A percentile compares a stretch with the other conserved stretches of the same genome.
These are phyloP conservation scores for Phrixothrix hirtus DNA, from an alignment of 2,888 invertebrate genomes.

Conservation along the genomic window DNA sequence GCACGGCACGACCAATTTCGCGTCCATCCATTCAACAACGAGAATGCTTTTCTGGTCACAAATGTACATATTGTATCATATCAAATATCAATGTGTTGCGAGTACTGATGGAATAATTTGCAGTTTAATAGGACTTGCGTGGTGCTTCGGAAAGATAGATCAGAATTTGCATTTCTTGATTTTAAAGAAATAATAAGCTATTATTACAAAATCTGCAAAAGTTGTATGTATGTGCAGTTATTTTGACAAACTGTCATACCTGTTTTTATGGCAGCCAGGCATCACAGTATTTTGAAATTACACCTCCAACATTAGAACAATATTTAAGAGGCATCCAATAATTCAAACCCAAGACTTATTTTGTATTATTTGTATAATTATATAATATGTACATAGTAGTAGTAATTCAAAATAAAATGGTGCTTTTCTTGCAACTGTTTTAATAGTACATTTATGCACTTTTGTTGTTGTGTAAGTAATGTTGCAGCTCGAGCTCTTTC, in stretches of 20 bases:
- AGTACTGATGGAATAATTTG: slow-evolving; percentile 34
- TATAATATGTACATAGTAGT: no score
- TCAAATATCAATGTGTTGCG: slow-evolving; percentile 35
- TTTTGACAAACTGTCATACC: slow-evolving; percentile 1
- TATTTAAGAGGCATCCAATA: no score
- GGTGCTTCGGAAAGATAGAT: neutral
- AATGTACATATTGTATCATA: slow-evolving; percentile 29
- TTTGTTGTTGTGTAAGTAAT: no score
- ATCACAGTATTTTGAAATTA: neutral
- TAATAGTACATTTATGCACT: no score
- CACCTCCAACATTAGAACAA: neutral
- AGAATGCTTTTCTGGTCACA: slow-evolving; percentile 33
- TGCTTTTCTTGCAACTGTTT: no score
- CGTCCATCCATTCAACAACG: slow-evolving; percentile 28
- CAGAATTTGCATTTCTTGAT: neutral
- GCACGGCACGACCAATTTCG: slow-evolving; percentile 31
- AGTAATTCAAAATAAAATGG: no score
- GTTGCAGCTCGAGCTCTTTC: no score
- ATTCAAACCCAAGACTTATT: no score
- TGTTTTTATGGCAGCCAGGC: neutral
- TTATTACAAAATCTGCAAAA: neutral
- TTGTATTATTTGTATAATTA: no score
- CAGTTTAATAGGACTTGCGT: slow-evolving; percentile 20
- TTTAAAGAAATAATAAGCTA: neutral
- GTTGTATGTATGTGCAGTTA: neutral